Percentiles rank a stretch among this genome's conserved stretches.
Evolutionary conservation across 1,140 invertebrate species (phyloP).

Genomic region (Apis florea): DNA sequence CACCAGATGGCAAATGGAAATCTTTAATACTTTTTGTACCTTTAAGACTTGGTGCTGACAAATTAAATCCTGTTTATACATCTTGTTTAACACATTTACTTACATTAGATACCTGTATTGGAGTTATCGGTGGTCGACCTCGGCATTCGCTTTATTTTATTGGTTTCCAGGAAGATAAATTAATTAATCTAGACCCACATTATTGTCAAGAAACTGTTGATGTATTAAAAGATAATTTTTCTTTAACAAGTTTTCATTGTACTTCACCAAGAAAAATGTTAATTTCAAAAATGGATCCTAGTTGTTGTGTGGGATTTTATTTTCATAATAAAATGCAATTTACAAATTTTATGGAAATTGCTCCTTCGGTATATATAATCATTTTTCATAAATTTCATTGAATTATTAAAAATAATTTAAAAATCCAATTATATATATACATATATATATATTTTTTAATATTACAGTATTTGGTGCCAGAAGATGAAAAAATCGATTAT

Average conservation of each 20-base stretch:
- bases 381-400: background rate
- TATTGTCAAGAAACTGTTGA: constrained; percentile 95
- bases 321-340: constrained; percentile 89
- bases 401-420: background rate
- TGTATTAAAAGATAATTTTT: constrained; percentile 87
- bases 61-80: constrained; percentile 91
- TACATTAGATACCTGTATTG: constrained; percentile 90
- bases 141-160: constrained; percentile 96
- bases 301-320: constrained; percentile 96
- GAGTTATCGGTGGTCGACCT: constrained; percentile 94
- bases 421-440: background rate
- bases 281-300: constrained; percentile 95
- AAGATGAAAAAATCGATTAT: constrained; percentile 84
- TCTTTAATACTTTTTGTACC: constrained; percentile 92
- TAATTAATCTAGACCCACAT: constrained; percentile 96
- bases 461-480: constrained; percentile 83
- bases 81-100: constrained; percentile 90
- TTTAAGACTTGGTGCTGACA: constrained; percentile 90
- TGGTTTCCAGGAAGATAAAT: constrained; percentile 94
- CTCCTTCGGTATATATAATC: constrained; percentile 82
- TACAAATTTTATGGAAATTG: constrained; percentile 86
- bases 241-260: constrained; percentile 91
- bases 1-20: constrained; percentile 84
- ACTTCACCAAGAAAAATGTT: constrained; percentile 92
- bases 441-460: no score